phyloP scores from a whole-genome alignment of 2,888 invertebrate genomes.

The Balanococcus diminutus region DNA sequence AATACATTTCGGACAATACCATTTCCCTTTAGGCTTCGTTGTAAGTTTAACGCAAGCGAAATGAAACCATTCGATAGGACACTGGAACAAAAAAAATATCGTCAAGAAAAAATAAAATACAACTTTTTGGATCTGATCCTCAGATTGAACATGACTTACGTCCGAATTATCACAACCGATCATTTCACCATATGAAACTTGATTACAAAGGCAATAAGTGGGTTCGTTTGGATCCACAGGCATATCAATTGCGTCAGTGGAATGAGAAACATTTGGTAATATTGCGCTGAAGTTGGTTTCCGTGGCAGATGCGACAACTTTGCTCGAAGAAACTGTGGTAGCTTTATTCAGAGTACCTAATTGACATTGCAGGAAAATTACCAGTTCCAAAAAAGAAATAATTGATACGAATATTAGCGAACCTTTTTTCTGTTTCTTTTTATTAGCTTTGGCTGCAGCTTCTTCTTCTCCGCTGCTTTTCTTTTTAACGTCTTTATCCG shows the following conservation, averaged over 20 bases:
- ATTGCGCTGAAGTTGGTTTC: conserved; percentile 51
- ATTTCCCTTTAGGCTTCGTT: conserved; percentile 86
- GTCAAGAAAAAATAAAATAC: conserved; percentile 1
- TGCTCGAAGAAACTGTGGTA: conserved; percentile 47
- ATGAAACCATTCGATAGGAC: conserved; percentile 93
- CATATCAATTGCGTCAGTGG: conserved; percentile 90
- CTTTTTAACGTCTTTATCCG: conserved; percentile 71
- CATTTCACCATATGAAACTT: conserved; percentile 96
- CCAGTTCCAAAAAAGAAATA: too few relatives aligned
- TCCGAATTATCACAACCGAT: conserved; percentile 94
- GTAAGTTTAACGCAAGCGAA: conserved; percentile 91
- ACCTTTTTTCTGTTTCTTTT: conserved; percentile 69
- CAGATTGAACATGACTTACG: conserved; percentile 68
- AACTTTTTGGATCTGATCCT: too few relatives aligned
- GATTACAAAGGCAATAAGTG: conserved; percentile 96
- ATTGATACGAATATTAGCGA: conserved; percentile 49
- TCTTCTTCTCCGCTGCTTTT: conserved; percentile 65
- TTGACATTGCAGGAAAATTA: neutral
- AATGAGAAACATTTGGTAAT: conserved; percentile 70
- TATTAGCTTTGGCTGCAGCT: conserved; percentile 62
- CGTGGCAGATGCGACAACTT: conserved; percentile 49
- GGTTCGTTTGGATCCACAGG: conserved; percentile 97
- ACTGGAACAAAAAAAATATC: conserved; percentile 58
- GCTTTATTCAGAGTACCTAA: neutral
- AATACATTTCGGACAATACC: conserved; percentile 91